These are phyloP conservation scores for Ia io DNA, from an alignment of 2,113 vertebrate genomes.

Conservation along the genomic window DNA sequence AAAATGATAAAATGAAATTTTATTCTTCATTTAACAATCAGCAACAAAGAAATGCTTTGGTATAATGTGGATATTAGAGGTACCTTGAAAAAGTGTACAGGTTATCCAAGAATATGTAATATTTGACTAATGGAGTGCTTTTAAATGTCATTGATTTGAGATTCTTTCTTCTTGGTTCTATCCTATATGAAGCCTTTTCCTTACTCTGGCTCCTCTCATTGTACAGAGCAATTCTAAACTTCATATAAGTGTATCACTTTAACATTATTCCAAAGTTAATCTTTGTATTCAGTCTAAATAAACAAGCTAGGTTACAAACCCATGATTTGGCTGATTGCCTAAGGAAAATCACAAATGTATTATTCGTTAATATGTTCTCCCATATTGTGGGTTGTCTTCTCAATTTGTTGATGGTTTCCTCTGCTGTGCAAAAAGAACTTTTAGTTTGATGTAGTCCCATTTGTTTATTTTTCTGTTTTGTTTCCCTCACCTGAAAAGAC, in stretches of 20 bases:
- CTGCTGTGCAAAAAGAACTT: background rate
- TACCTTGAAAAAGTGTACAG: background rate
- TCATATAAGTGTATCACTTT: background rate
- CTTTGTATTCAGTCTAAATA: background rate
- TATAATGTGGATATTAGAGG: background rate
- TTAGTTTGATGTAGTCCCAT: background rate
- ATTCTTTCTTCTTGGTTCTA: background rate
- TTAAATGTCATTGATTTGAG: background rate
- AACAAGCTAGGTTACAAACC: background rate
- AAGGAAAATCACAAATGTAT: background rate
- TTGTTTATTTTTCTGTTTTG: background rate
- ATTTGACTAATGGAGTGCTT: background rate
- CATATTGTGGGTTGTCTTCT: background rate
- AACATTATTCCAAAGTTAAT: background rate
- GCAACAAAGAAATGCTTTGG: background rate
- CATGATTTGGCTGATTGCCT: background rate
- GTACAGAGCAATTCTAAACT: background rate
- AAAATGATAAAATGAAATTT: background rate
- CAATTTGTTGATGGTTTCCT: background rate
- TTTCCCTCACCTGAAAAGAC: background rate
- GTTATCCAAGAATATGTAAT: background rate
- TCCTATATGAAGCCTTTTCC: background rate
- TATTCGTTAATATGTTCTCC: background rate
- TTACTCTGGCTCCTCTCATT: background rate
- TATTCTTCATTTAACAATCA: background rate